Evolutionary conservation across 1,140 invertebrate genomes (phyloP).

Genomic region (Lordiphosa clarofinis): DNA sequence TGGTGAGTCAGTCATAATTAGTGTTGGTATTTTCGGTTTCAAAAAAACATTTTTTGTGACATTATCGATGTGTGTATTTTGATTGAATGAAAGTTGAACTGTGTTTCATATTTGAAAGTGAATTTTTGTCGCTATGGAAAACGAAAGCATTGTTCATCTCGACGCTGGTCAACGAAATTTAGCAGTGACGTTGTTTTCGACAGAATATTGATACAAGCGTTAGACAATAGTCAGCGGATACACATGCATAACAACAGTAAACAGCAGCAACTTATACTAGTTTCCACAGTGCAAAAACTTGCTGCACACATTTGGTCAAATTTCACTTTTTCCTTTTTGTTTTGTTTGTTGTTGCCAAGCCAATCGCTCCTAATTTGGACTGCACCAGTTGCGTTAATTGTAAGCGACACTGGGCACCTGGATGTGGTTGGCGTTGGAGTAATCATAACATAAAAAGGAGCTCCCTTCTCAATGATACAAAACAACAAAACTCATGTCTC

Average conservation of each 20-base stretch:
- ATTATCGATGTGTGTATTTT: conserved; percentile 47
- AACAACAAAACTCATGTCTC: conserved; percentile 43
- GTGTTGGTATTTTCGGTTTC: conserved; percentile 42
- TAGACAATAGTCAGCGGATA: conserved; percentile 31
- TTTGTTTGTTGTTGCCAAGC: conserved; percentile 31
- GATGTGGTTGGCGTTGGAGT: conserved; percentile 13
- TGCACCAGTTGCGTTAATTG: conserved; percentile 42
- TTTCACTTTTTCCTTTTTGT: conserved; percentile 68
- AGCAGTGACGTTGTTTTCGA: conserved; percentile 4
- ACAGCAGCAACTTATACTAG: conserved; percentile 26
- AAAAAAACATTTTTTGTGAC: conserved; percentile 34
- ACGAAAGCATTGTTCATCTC: conserved; percentile 25
- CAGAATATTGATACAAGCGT: conserved; percentile 29
- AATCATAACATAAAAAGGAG: conserved; percentile 28
- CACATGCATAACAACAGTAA: conserved; percentile 27
- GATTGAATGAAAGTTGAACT: conserved; percentile 59
- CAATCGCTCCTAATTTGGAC: conserved; percentile 34
- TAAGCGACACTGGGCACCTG: conserved; percentile 30
- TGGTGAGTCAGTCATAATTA: conserved; percentile 52
- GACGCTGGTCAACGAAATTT: conserved; percentile 23
- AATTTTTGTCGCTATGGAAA: conserved; percentile 42
- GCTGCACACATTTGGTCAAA: conserved; percentile 49
- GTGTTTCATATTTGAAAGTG: conserved; percentile 51
- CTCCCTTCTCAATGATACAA: conserved; percentile 40
- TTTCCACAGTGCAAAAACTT: conserved; percentile 41